Evolutionary conservation across 2,797 vertebrate species (phyloP), one percentile per base, ranked within the genome.

Genomic region (Acestrorhynchus altus): DNA sequence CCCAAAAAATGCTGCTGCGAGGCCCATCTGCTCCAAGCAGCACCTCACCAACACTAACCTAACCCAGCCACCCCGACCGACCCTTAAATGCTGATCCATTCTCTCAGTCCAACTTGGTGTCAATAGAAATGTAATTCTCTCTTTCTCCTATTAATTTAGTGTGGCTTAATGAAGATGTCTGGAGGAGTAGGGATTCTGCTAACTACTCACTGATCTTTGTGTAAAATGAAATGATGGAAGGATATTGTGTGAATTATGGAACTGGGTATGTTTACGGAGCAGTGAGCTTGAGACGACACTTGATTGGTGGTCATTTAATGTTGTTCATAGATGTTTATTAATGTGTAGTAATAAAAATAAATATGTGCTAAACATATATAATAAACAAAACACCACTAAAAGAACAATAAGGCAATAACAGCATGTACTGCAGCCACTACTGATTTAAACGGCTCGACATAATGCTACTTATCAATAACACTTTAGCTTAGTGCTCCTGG

Each of bases 11-110:
- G 88, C 86, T 85, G 87, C 90, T 83, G 92, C 91, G 87, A 75
- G 83, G 86, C 90, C 95, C 95, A 96, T 96, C 95, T 96, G 95
- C 93, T 95, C 89, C 81, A 86, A 87, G 90, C 87, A 76, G 84
- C 91, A 90, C 89, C 90, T 89, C 90, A 86, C 88, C 80, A 86
- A 87, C 72, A 87, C 20, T 76, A 72, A 66, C 74, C 28, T 75
- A 70, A 64, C 82, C 80, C 63, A 78, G 65, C 61, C 78, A 13
- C 77, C 68, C 57, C 78, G 81, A 46, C 68, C 73, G 18, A 68
- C 81, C 78, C 84, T 74, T 83, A 84, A 47, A 79, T 39, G 47
- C 59, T 26, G 67, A 68, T 76, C 76, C 8, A 42, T 47, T 39
- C 5, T 2, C 42, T 20, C 44, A 60, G 56, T 59, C 59, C 61